Conservation (phyloP, 2,797 vertebrate genomes). For the Megaceryle alcyon region DNA sequence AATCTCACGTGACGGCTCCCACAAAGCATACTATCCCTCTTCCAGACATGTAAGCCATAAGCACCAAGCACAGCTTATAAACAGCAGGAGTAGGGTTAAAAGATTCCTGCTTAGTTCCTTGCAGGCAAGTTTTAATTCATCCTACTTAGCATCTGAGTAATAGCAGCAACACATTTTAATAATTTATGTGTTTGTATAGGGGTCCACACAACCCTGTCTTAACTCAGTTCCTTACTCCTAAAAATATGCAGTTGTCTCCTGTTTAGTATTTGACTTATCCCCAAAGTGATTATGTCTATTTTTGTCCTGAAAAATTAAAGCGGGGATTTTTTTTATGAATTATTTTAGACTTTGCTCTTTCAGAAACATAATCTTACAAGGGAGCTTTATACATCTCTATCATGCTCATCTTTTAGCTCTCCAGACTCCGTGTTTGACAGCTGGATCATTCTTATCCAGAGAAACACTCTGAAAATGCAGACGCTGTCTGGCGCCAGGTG, state of each 20-base stretch:
- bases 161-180: background rate
- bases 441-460: background rate
- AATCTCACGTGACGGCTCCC: background rate
- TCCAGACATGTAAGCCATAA: background rate
- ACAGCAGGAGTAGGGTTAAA: background rate
- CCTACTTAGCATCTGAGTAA: background rate
- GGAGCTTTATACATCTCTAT: background rate
- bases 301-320: background rate
- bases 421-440: constrained; percentile 10
- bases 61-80: background rate
- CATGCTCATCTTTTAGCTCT: constrained; percentile 2
- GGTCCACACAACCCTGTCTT: background rate
- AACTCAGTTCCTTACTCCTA: background rate
- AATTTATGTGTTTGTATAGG: background rate
- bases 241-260: background rate
- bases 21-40: background rate
- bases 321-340: background rate
- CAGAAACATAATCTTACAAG: background rate
- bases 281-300: background rate
- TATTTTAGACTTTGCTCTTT: background rate
- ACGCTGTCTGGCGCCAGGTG: constrained; percentile 24
- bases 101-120: background rate
- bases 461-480: constrained; percentile 34
- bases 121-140: constrained; percentile 10
- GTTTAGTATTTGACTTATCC: background rate